Base-by-base conservation (phyloP, 35 echinoderm and acorn worm species). In the Apostichopus parvimensis region DNA sequence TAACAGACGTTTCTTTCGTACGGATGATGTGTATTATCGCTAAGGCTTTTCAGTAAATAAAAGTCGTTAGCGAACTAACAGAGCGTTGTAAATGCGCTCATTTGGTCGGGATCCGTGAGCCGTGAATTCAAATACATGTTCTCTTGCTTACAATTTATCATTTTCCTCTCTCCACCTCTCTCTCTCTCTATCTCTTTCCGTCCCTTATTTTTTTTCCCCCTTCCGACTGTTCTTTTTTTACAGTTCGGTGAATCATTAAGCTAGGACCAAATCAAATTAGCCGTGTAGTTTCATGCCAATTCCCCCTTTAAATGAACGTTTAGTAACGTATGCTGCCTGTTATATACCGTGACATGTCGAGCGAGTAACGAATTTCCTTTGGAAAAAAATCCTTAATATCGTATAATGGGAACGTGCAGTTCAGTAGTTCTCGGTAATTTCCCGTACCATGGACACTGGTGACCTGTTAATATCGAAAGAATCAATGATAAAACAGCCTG, bases 91-190 rank as follows among this genome's bases (percentile, higher is more conserved):
- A 58, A 58, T 84, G 53, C 24, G 55, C 81, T 84, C 81, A 59
- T 58, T 84, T 84, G 54, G 81, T 59, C 81, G 81, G 81, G 81
- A 54, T 84, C 58, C 22, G 81, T 59, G 81, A 84, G 54, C 54
- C 81, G 81, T 58, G 81, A 84, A 84, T 84, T 58, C 56, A 84
- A 84, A 84, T 58, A 84, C 81, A 84, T 59, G 56, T 58, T 84
- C 58, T 84, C 17, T 21, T 58, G 9, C 5, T 58, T 75, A 18
- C 71, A 54, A 22, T 20, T 22, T 58, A 59, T 84, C 56, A 58
- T 84, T 58, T 58, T 58, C 58, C 17, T 59, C 54, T 4, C 57
- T 84, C n/a, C 71, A 11, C 18, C 64, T 18, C 64, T 68, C 18
- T 68, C 71, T n/a, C n/a, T n/a, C n/a, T n/a, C n/a, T n/a, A n/a